Evolutionary conservation across 2,797 vertebrate species (phyloP), one percentile per base, ranked within the genome.

Genomic region (Gadopsis marmoratus): DNA sequence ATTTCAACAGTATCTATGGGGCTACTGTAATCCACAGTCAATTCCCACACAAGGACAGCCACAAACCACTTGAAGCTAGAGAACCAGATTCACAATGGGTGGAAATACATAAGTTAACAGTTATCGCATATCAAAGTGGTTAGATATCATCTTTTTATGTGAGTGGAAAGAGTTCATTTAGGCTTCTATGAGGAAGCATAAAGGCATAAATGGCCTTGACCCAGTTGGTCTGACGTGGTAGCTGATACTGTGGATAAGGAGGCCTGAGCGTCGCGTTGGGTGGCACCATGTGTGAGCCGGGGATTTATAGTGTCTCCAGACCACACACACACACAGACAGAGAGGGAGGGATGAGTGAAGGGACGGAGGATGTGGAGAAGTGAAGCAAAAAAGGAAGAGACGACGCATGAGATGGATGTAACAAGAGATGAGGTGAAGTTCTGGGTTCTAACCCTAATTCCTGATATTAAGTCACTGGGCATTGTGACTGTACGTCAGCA

Each of bases 271-370:
- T 88, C 91, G 23, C 14, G 54, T 79, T 93, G 93, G 93, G 93
- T 93, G 92, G 93, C 89, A 91, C 63, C 31, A 56, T 86, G 86
- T 85, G 93, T 93, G 94, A 95, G 91, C 94, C 90, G 85, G 89
- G 85, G 88, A 92, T 95, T 93, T 89, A 89, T 85, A 90, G 90
- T 93, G 93, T 94, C 83, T 93, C 66, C 61, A 95, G 97, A 97
- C 97, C 96, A 97, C 97, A 97, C 96, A 96, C 93, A 78, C 78
- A 92, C 88, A 94, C 92, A 78, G 41, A 60, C 60, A 69, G 45
- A 60, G 63, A 81, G 77, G 37, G 83, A 83, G 60, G 55, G 78
- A 85, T 68, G 61, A 47, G 68, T 43, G 35, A 53, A 84, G 10
- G 55, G 74, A 84, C 63, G 71, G 54, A 74, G 31, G 81, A 82